These are phyloP conservation scores for Napeogenes inachia DNA, from an alignment of 2,888 invertebrate genomes.

Conservation along the genomic window DNA sequence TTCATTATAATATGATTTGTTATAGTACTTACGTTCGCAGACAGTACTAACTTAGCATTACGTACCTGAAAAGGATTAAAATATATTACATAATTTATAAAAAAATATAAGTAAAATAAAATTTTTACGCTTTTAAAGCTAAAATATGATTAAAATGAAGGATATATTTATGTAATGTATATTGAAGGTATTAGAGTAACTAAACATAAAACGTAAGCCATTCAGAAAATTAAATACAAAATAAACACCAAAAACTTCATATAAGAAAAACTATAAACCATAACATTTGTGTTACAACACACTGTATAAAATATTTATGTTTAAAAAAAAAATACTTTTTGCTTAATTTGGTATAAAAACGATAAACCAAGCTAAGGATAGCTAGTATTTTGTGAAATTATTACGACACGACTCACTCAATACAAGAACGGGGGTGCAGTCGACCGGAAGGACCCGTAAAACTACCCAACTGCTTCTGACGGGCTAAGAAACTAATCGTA, in stretches of 20 bases:
- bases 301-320: no score
- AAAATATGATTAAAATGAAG: background rate
- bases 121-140: background rate
- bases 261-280: no score
- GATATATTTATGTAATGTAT: background rate
- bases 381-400: constrained; percentile 7
- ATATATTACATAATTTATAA: background rate
- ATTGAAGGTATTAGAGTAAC: background rate
- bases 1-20: background rate
- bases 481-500: constrained; percentile 67
- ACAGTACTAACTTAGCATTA: background rate
- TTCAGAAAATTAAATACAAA: no score
- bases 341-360: no score
- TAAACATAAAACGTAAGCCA: no score
- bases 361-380: no score
- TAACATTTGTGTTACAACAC: no score
- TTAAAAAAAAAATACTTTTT: no score
- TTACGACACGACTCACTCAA: constrained; percentile 18
- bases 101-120: background rate
- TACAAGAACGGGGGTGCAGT: constrained; percentile 45
- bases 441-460: constrained; percentile 61
- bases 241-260: no score
- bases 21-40: constrained; percentile 2
- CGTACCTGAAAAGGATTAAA: constrained; percentile 23
- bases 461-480: constrained; percentile 59